Conservation (phyloP, 2,113 vertebrate species). For the Electrona antarctica region DNA sequence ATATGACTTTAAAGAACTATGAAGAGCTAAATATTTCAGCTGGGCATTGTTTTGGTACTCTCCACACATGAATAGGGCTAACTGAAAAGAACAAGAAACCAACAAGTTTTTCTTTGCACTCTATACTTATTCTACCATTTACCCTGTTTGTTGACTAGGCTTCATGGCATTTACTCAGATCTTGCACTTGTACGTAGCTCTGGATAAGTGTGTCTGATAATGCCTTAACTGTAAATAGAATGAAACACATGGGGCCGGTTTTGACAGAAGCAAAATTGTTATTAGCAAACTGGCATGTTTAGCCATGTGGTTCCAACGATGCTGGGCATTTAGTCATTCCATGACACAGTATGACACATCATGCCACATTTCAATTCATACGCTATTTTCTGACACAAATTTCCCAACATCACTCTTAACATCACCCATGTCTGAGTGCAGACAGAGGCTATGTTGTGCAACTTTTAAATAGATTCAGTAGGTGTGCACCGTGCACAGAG, state of each 20-base stretch:
- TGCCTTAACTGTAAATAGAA: too few relatives aligned
- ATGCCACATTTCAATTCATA: constrained; percentile 48
- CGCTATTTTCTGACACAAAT: constrained; percentile 63
- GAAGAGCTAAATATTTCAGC: constrained; percentile 11
- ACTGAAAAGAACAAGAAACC: background rate
- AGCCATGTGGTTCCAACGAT: constrained; percentile 41
- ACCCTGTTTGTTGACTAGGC: too few relatives aligned
- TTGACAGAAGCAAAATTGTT: constrained; percentile 7
- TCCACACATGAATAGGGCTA: background rate
- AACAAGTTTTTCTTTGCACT: background rate
- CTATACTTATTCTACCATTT: too few relatives aligned
- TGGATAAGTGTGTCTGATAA: too few relatives aligned
- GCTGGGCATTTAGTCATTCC: constrained; percentile 48
- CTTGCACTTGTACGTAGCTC: too few relatives aligned
- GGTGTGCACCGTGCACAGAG: constrained; percentile 29
- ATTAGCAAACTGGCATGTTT: constrained; percentile 47
- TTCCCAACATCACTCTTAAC: constrained; percentile 46
- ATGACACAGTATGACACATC: constrained; percentile 66
- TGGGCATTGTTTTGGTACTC: constrained; percentile 19
- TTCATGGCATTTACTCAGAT: too few relatives aligned
- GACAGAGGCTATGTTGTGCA: constrained; percentile 65
- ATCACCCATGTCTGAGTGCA: constrained; percentile 64
- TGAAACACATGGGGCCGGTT: constrained; percentile 8
- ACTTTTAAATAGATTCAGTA: constrained; percentile 59
- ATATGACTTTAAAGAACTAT: background rate